Percentiles rank a stretch among this genome's conserved stretches.
Evolutionary conservation across 2,888 invertebrate species (phyloP).

Genomic region (Harpagoxenus sublaevis): DNA sequence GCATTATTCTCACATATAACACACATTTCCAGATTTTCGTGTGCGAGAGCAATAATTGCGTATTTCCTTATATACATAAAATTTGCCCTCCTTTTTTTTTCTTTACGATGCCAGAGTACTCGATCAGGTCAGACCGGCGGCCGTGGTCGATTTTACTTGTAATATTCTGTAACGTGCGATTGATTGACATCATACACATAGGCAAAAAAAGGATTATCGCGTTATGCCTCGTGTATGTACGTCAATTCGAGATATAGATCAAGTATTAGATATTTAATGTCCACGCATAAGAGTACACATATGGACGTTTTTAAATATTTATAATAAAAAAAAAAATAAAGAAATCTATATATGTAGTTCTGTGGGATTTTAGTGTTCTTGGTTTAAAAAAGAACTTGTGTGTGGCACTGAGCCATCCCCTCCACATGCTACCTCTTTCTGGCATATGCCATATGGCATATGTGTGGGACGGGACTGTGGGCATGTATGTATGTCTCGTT

Average conservation of each 20-base stretch:
- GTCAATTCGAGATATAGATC: constrained; percentile 72
- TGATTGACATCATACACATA: constrained; percentile 51
- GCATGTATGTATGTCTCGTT: too few relatives aligned
- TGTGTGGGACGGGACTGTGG: too few relatives aligned
- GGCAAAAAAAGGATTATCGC: constrained; percentile 73
- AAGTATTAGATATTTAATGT: constrained; percentile 76
- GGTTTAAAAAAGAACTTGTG: not conserved
- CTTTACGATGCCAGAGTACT: constrained; percentile 48
- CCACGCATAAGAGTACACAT: constrained; percentile 71
- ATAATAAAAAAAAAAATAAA: constrained; percentile 83
- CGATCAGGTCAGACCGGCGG: constrained; percentile 45
- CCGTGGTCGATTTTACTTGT: constrained; percentile 58
- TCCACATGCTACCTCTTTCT: too few relatives aligned
- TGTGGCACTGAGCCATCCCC: too few relatives aligned
- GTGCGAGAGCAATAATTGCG: constrained; percentile 42
- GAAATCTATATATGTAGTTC: constrained; percentile 70
- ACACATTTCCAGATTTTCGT: constrained; percentile 23
- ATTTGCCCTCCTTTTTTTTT: constrained; percentile 38
- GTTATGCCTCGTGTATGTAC: constrained; percentile 67
- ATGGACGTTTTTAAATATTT: constrained; percentile 84
- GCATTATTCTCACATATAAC: constrained; percentile 28
- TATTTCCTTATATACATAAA: constrained; percentile 67
- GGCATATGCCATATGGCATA: too few relatives aligned
- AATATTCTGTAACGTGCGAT: constrained; percentile 65
- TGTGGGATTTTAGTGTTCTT: not conserved